A percentile compares a stretch with the other conserved stretches of the same genome.
These are phyloP conservation scores for Argya squamiceps DNA, from an alignment of 2,797 vertebrate genomes.

Conservation along the genomic window DNA sequence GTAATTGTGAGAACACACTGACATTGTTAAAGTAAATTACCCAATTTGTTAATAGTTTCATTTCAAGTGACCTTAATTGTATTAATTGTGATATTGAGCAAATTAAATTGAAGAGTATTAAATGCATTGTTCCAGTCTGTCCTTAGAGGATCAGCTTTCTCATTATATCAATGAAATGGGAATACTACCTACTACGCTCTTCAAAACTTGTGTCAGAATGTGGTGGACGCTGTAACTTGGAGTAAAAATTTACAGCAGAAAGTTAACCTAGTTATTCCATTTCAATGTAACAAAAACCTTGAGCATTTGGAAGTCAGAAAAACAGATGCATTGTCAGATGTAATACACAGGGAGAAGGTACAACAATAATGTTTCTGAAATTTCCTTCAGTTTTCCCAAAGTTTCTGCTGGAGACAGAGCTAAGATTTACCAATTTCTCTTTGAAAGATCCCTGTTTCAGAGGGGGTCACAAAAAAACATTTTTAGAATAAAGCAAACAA, in stretches of 20 bases:
- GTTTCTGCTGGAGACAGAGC: background rate
- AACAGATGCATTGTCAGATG: background rate
- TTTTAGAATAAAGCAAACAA: background rate
- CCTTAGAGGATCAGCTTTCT: constrained; percentile 72
- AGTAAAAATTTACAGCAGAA: constrained; percentile 10
- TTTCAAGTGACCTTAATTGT: constrained; percentile 81
- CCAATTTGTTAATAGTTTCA: constrained; percentile 78
- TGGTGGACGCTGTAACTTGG: background rate
- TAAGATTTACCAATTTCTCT: background rate
- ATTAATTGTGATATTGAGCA: constrained; percentile 79
- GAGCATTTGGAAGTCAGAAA: background rate
- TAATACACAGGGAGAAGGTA: background rate
- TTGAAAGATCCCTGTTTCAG: background rate
- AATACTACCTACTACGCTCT: constrained; percentile 49
- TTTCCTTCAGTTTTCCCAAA: background rate
- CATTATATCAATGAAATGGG: constrained; percentile 71
- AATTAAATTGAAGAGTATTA: constrained; percentile 79
- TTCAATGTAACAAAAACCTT: background rate
- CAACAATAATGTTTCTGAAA: background rate
- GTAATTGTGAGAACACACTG: constrained; percentile 80
- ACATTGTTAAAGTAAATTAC: constrained; percentile 82
- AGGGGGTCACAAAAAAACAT: background rate
- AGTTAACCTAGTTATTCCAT: background rate
- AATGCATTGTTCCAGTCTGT: constrained; percentile 75
- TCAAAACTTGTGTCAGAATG: constrained; percentile 20